These are phyloP conservation scores for Catharus bicknelli DNA, from an alignment of 2,113 vertebrate species.

Conservation along the genomic window DNA sequence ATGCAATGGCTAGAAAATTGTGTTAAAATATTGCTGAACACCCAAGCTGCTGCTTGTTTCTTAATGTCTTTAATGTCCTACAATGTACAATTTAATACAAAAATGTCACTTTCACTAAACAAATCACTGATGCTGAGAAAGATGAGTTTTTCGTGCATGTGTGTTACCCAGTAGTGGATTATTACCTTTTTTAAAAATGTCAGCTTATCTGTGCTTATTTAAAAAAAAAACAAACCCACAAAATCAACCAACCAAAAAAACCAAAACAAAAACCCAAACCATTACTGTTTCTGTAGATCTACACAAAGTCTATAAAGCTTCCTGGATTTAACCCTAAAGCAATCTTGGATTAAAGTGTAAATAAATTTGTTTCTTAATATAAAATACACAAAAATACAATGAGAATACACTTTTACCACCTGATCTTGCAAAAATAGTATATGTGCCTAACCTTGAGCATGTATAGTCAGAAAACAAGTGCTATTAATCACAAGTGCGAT, in stretches of 20 bases:
- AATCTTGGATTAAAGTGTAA: neutral
- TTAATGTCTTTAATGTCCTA: neutral
- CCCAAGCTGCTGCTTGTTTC: neutral
- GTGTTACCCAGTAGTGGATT: neutral
- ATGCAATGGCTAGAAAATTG: neutral
- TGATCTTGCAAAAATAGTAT: neutral
- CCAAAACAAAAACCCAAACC: too few species aligned
- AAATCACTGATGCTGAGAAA: neutral
- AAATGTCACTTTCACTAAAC: neutral
- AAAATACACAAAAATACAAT: neutral
- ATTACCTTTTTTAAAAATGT: neutral
- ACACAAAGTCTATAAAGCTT: neutral
- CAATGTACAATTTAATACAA: neutral
- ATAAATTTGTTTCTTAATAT: neutral
- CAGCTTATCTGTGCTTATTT: neutral
- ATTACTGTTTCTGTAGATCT: neutral
- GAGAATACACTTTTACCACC: neutral
- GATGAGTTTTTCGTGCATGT: rapidly evolving
- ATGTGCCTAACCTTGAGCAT: neutral
- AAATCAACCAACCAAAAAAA: neutral
- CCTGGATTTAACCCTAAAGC: neutral
- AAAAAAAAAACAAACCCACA: too few species aligned
- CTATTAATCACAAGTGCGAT: neutral
- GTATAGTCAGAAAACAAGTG: neutral
- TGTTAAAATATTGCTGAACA: neutral